These are phyloP conservation scores for Eurosta solidaginis DNA, from an alignment of 1,140 invertebrate species.

Conservation along the genomic window DNA sequence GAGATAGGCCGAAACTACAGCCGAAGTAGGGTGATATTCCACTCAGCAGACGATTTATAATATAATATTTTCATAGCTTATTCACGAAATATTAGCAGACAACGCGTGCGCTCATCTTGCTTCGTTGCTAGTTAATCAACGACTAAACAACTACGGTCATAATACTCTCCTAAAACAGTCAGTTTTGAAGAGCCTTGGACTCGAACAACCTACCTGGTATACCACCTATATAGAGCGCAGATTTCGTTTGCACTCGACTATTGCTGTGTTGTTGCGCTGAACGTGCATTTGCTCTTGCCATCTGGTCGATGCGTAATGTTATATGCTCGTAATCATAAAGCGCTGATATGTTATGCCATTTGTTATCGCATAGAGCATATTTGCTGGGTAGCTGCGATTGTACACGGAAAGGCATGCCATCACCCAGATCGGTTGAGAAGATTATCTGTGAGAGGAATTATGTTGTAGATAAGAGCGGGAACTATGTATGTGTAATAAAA, in stretches of 20 bases:
- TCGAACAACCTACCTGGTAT: slow-evolving; percentile 83
- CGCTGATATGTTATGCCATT: slow-evolving; percentile 83
- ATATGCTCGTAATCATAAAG: slow-evolving; percentile 72
- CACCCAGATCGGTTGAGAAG: slow-evolving; percentile 72
- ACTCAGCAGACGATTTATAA: too few relatives aligned
- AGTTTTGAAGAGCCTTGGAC: too few relatives aligned
- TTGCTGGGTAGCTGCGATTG: slow-evolving; percentile 66
- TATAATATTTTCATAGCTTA: too few relatives aligned
- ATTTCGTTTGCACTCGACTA: slow-evolving; percentile 60
- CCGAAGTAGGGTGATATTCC: too few relatives aligned
- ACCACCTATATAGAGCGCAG: slow-evolving; percentile 82
- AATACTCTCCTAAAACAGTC: too few relatives aligned
- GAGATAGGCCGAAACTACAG: too few relatives aligned
- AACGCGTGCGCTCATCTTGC: too few relatives aligned
- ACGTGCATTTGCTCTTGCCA: slow-evolving; percentile 61
- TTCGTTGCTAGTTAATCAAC: too few relatives aligned
- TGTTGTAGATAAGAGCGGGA: not conserved
- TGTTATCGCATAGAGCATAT: slow-evolving; percentile 79
- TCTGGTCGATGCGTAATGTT: slow-evolving; percentile 74
- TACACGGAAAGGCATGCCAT: slow-evolving; percentile 65
- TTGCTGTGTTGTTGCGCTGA: slow-evolving; percentile 41
- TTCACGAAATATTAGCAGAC: too few relatives aligned
- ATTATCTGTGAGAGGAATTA: slow-evolving; percentile 63
- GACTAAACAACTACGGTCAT: too few relatives aligned
- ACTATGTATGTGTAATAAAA: not conserved